These are phyloP conservation scores for Danaus plexippus DNA, from an alignment of 1,140 invertebrate species.

Conservation along the genomic window DNA sequence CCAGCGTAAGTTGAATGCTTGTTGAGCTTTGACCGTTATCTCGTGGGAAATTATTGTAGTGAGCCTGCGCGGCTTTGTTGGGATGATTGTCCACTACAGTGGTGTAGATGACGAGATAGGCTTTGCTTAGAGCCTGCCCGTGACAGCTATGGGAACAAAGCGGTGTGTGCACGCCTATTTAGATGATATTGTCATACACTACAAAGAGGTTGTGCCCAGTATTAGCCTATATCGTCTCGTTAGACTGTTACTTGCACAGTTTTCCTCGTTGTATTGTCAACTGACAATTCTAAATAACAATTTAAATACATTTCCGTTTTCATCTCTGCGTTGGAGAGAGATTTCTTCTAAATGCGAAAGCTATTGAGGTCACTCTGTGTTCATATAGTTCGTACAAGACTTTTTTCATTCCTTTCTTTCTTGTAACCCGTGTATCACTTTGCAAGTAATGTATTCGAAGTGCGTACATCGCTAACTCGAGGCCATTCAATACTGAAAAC, in stretches of 20 bases:
- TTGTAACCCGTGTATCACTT: conserved; percentile 17
- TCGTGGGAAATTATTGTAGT: conserved; percentile 68
- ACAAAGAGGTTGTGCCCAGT: neutral
- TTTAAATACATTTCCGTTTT: too few relatives aligned
- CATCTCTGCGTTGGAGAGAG: too few relatives aligned
- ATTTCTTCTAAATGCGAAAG: too few relatives aligned
- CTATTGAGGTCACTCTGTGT: too few relatives aligned
- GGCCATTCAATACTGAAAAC: conserved; percentile 63
- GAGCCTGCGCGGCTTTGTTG: conserved; percentile 64
- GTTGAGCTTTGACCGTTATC: conserved; percentile 61
- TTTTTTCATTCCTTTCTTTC: conserved; percentile 8
- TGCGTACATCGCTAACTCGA: conserved; percentile 48
- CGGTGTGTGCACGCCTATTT: conserved; percentile 14
- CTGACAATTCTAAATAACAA: too few relatives aligned
- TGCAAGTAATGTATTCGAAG: conserved; percentile 53
- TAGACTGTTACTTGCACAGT: too few relatives aligned
- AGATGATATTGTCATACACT: conserved; percentile 8
- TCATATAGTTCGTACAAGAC: too few relatives aligned
- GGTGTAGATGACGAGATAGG: conserved; percentile 64
- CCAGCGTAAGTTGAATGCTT: conserved; percentile 49
- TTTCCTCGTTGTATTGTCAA: too few relatives aligned
- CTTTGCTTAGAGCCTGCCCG: conserved; percentile 38
- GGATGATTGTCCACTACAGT: conserved; percentile 65
- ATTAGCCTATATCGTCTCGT: conserved; percentile 1
- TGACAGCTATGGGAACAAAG: conserved; percentile 63